These are phyloP conservation scores for Arrhamphus sclerolepis DNA, from an alignment of 2,797 vertebrate genomes.

Conservation along the genomic window DNA sequence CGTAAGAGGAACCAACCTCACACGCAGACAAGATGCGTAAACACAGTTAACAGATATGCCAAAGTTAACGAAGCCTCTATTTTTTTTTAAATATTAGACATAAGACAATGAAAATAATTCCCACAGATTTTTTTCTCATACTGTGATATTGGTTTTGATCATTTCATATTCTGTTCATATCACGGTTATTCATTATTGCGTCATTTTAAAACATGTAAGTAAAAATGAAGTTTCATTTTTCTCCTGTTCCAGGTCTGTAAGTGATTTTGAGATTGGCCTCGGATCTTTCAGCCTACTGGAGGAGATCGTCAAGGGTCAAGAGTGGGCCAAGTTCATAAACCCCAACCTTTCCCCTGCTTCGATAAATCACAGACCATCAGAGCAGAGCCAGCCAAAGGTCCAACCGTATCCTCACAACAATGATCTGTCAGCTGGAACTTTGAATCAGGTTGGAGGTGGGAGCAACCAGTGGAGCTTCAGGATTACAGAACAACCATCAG, in stretches of 20 bases:
- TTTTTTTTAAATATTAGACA: too few species aligned
- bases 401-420: constrained; percentile 7
- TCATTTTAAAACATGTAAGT: not conserved
- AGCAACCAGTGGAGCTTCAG: constrained; percentile 33
- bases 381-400: constrained; percentile 11
- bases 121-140: too few species aligned
- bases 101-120: too few species aligned
- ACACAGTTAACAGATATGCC: not conserved
- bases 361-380: constrained; percentile 39
- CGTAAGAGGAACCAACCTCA: not conserved
- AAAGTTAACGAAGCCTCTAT: too few species aligned
- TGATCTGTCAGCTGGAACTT: constrained; percentile 10
- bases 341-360: constrained; percentile 28
- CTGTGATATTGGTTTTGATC: too few species aligned
- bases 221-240: constrained; percentile 8
- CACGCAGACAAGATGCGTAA: not conserved
- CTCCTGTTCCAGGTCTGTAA: constrained; percentile 37
- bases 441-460: constrained; percentile 12
- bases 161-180: too few species aligned
- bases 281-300: constrained; percentile 79
- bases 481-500: constrained; percentile 5
- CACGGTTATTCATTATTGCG: too few species aligned
- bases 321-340: constrained; percentile 78
- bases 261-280: constrained; percentile 69
- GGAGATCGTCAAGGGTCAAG: constrained; percentile 76